These are phyloP conservation scores for Tetragonula carbonaria DNA, from an alignment of 2,888 invertebrate species.

Conservation along the genomic window DNA sequence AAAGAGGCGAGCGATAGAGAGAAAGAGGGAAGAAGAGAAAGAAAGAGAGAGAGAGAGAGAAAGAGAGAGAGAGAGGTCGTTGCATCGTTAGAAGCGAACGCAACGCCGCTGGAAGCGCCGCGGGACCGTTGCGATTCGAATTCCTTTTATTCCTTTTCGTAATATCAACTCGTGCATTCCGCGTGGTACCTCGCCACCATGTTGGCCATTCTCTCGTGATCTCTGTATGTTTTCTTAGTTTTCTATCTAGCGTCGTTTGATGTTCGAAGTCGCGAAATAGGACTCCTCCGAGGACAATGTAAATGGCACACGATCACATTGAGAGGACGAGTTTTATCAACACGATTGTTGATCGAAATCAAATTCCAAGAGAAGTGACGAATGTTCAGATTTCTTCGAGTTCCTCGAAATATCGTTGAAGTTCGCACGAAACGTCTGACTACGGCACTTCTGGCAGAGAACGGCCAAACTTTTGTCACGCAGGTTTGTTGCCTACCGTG, in stretches of 20 bases:
- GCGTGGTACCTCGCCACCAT: neutral
- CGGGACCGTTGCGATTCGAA: slow-evolving; percentile 60
- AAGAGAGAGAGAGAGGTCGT: slow-evolving; percentile 62
- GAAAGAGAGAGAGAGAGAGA: slow-evolving; percentile 36
- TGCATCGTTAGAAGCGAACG: slow-evolving; percentile 73
- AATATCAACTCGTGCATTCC: neutral
- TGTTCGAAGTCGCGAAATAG: neutral
- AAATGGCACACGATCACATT: too few species aligned
- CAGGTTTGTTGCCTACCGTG: neutral
- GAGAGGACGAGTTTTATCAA: too few species aligned
- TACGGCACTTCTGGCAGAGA: neutral
- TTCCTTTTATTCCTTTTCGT: slow-evolving; percentile 26
- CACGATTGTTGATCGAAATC: too few species aligned
- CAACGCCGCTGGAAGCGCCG: slow-evolving; percentile 46
- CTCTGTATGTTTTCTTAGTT: neutral
- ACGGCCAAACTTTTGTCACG: rapidly evolving
- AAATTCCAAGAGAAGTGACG: too few species aligned
- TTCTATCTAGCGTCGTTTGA: neutral
- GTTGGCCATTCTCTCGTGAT: neutral
- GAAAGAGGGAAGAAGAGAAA: slow-evolving; percentile 12
- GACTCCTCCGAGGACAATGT: too few species aligned
- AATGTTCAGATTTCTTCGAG: too few species aligned
- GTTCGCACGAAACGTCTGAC: too few species aligned
- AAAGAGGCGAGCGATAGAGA: slow-evolving; percentile 38
- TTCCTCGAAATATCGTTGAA: too few species aligned